A percentile compares a stretch with the other conserved stretches of the same genome.
These are phyloP conservation scores for Papilio dardanus DNA, from an alignment of 1,140 invertebrate species.

Conservation along the genomic window DNA sequence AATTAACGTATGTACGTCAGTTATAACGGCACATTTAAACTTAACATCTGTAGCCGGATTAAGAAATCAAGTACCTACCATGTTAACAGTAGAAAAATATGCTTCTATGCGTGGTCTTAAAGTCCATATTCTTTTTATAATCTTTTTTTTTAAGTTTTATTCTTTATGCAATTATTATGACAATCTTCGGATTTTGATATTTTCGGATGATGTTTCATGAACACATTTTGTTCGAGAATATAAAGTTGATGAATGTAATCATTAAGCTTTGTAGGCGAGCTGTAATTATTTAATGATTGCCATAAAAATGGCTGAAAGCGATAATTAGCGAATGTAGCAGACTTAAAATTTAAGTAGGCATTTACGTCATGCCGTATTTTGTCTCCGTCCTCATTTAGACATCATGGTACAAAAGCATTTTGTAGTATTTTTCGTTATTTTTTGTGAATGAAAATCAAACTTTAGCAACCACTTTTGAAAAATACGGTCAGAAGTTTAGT, in stretches of 20 bases:
- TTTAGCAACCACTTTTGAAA: too few species aligned
- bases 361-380: conserved; percentile 6
- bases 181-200: background rate
- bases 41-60: too few species aligned
- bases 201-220: background rate
- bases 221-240: background rate
- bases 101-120: too few species aligned
- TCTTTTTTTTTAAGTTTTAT: background rate
- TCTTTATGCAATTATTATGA: background rate
- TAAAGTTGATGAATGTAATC: conserved; percentile 21
- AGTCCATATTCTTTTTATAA: too few species aligned
- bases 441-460: background rate
- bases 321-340: conserved; percentile 10
- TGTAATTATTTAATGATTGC: conserved; percentile 1
- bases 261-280: conserved; percentile 14
- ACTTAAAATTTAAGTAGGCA: background rate
- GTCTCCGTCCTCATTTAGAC: background rate
- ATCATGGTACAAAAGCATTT: background rate
- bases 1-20: too few species aligned
- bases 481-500: too few species aligned
- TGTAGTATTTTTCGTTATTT: background rate
- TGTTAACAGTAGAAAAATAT: too few species aligned
- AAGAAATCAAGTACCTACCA: too few species aligned
- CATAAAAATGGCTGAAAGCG: background rate
- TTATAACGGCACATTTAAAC: too few species aligned